Evolutionary conservation across 2,797 vertebrate species (phyloP).

Genomic region (Erpetoichthys calabaricus): DNA sequence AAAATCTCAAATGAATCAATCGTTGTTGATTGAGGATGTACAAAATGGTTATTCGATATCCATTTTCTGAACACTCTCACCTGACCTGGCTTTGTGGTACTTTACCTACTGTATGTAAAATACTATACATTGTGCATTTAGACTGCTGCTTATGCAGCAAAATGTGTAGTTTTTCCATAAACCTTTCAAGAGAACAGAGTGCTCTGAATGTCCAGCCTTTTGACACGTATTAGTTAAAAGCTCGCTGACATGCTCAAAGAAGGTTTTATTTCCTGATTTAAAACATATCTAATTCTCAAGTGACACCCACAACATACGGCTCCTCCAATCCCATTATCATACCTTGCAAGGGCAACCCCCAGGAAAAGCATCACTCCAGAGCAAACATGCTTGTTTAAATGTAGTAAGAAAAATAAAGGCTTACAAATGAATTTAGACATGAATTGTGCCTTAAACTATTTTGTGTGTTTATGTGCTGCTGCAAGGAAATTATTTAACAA

Average conservation of each 20-base stretch:
- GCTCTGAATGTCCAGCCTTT: no score
- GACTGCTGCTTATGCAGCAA: no score
- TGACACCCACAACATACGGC: slow-evolving; percentile 57
- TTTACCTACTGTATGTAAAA: no score
- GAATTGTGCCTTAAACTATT: slow-evolving; percentile 46
- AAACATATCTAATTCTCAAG: slow-evolving; percentile 57
- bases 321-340: slow-evolving; percentile 61
- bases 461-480: slow-evolving; percentile 20
- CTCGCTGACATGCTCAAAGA: slow-evolving; percentile 57
- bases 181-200: no score
- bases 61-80: no score
- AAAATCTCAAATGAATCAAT: no score
- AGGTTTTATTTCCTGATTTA: slow-evolving; percentile 59
- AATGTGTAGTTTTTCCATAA: no score
- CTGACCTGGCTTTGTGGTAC: no score
- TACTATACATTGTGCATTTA: no score
- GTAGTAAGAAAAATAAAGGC: slow-evolving; percentile 58
- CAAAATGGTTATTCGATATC: no score
- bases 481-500: slow-evolving; percentile 23
- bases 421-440: slow-evolving; percentile 68
- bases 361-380: slow-evolving; percentile 57
- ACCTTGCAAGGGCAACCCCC: slow-evolving; percentile 61
- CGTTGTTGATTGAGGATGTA: no score
- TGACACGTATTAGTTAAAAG: slow-evolving; percentile 51
- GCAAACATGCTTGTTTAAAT: slow-evolving; percentile 72